Base-by-base conservation (phyloP, 2,888 invertebrate genomes). In the Aleiodes alternator region DNA sequence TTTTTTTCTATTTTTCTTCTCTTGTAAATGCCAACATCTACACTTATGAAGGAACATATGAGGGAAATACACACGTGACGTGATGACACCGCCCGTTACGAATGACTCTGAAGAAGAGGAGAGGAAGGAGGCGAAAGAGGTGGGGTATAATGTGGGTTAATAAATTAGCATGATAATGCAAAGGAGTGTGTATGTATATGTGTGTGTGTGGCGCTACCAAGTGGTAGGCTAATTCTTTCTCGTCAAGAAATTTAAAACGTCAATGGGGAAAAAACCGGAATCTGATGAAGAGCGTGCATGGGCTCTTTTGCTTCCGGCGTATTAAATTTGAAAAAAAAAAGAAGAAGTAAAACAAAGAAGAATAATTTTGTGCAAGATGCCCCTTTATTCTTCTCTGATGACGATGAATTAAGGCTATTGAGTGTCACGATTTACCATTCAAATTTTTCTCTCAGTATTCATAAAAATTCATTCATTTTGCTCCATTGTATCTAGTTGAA, bases 91-190 rank as follows among this genome's bases (percentile, higher is more conserved):
- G 77, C 77, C 31, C 66, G 70, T 81, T 80, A 81, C 78, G 76
- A 81, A 79, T 78, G 76, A 79, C 76, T 75, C 14, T 59, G 43
- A 43, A 43, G 38, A 38, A 38, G 53, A 73, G 55, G 74, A 56
- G 43, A 12, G 68, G 55, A 16, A 29, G 43, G 48, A 11, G 59
- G n/a, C n/a, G n/a, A 69, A n/a, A 73, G 69, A 61, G 57, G 34
- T 23, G 50, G 69, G 53, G 73, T 71, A 78, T 80, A 78, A 80
- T 80, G 69, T 69, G 73, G 73, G 75, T 78, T 80, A 78, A 80
- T 80, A 78, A 77, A 80, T 80, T 80, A 80, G 75, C 80, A 80
- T 80, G 78, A 80, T 79, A 80, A 79, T 80, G 77, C 72, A 76
- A 73, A 74, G 75, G 76, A 71, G 64, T 61, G 61, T 57, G 50